These are phyloP conservation scores for Spilogale gracilis DNA, from an alignment of 2,113 vertebrate species.

Conservation along the genomic window DNA sequence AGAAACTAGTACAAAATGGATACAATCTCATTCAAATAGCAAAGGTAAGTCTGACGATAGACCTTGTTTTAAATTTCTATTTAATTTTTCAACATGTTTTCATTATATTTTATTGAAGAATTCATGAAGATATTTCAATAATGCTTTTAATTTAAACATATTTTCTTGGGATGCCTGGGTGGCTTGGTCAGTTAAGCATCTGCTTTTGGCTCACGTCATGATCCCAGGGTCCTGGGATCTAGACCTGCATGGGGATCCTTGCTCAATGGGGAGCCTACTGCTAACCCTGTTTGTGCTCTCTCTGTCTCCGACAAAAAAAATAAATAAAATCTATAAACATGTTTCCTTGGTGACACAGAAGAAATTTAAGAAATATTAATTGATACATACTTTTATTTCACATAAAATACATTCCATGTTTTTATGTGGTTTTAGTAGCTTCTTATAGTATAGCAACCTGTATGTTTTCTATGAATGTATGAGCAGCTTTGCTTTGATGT, in stretches of 20 bases:
- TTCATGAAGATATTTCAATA: background rate
- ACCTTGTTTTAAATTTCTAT: background rate
- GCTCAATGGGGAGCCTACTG: no score
- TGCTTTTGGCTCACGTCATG: no score
- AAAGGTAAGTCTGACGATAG: background rate
- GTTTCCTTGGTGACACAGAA: background rate
- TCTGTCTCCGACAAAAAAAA: no score
- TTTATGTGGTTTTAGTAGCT: background rate
- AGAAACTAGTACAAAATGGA: background rate
- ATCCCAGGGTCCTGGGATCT: no score
- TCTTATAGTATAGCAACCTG: background rate
- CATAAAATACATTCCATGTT: background rate
- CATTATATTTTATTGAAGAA: background rate
- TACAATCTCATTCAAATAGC: background rate
- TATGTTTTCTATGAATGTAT: background rate
- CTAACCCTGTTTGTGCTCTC: no score
- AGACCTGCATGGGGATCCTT: no score
- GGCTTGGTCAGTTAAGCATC: no score
- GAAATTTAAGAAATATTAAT: background rate
- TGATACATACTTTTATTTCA: background rate
- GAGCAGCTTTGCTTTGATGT: background rate
- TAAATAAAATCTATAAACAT: background rate
- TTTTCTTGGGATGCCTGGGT: background rate
- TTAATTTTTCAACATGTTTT: background rate
- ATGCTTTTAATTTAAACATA: background rate